These are phyloP conservation scores for Cyprinodon diabolis DNA, from an alignment of 2,797 vertebrate genomes.

Conservation along the genomic window DNA sequence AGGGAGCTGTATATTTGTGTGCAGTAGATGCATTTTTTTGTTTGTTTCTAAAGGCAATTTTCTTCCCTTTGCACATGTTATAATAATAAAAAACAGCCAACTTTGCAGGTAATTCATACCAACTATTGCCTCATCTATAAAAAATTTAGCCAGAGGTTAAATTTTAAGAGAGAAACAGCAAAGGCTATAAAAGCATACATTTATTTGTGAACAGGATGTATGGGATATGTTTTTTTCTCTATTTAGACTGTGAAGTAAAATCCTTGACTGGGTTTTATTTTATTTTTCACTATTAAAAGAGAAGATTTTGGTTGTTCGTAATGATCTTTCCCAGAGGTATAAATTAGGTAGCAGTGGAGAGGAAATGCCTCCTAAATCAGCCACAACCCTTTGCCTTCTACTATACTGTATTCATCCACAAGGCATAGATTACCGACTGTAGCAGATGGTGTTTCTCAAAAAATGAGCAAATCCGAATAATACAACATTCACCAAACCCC, in stretches of 20 bases:
- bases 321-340: slow-evolving; percentile 45
- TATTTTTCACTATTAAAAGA: slow-evolving; percentile 21
- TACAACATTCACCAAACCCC: slow-evolving; percentile 10
- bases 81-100: slow-evolving; percentile 16
- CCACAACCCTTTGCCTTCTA: slow-evolving; percentile 16
- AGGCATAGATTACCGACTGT: slow-evolving; percentile 8
- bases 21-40: slow-evolving; percentile 27
- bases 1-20: slow-evolving; percentile 53
- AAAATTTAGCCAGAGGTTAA: slow-evolving; percentile 56
- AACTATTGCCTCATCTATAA: slow-evolving; percentile 70
- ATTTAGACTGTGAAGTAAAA: slow-evolving; percentile 10
- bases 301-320: slow-evolving; percentile 44
- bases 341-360: slow-evolving; percentile 44
- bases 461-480: slow-evolving; percentile 41
- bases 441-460: slow-evolving; percentile 38
- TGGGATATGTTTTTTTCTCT: slow-evolving; percentile 28
- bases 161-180: slow-evolving; percentile 52
- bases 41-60: slow-evolving; percentile 39
- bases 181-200: slow-evolving; percentile 10
- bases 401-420: slow-evolving; percentile 42
- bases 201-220: slow-evolving; percentile 6
- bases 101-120: slow-evolving; percentile 37
- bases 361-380: slow-evolving; percentile 40
- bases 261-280: background rate
- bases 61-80: slow-evolving; percentile 21